Evolutionary conservation across 2,113 vertebrate species (phyloP).

Genomic region (Pycnonotus jocosus): DNA sequence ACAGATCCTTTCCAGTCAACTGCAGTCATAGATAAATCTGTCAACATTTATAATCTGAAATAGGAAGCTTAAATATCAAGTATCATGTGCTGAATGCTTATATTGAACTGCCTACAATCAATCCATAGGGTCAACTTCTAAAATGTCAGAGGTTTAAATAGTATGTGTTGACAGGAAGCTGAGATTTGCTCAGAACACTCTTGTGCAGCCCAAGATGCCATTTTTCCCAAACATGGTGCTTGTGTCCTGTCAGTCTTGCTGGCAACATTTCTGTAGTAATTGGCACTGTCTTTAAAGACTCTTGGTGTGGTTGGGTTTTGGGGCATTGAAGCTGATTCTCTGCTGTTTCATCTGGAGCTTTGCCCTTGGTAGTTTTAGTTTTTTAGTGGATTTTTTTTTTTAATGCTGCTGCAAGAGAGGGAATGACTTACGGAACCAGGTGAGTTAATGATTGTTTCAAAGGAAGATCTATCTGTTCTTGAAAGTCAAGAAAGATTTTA

Average conservation of each 20-base stretch:
- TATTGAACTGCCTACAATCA: slow-evolving; percentile 28
- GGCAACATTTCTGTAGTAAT: neutral
- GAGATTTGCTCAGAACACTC: neutral
- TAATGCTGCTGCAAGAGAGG: neutral
- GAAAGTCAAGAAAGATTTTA: neutral
- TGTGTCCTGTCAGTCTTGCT: neutral
- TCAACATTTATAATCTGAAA: slow-evolving; percentile 32
- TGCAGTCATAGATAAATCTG: slow-evolving; percentile 28
- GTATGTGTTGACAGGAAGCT: neutral
- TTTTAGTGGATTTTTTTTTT: neutral
- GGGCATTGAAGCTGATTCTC: neutral
- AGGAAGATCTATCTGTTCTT: neutral
- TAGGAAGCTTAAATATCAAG: slow-evolving; percentile 49
- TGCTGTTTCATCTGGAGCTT: neutral
- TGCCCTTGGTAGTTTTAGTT: neutral
- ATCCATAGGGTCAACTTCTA: slow-evolving; percentile 22
- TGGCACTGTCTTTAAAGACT: neutral
- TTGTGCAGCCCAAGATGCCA: neutral
- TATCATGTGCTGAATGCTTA: slow-evolving; percentile 32
- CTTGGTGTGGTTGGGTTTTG: neutral
- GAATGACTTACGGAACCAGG: neutral
- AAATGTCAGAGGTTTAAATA: slow-evolving; percentile 45
- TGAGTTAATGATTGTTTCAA: neutral
- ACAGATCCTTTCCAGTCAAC: neutral
- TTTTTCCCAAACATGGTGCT: neutral